A percentile compares a stretch with the other conserved stretches of the same genome.
phyloP scores from a whole-genome alignment of 1,140 invertebrate species.

The Drosophila albomicans region DNA sequence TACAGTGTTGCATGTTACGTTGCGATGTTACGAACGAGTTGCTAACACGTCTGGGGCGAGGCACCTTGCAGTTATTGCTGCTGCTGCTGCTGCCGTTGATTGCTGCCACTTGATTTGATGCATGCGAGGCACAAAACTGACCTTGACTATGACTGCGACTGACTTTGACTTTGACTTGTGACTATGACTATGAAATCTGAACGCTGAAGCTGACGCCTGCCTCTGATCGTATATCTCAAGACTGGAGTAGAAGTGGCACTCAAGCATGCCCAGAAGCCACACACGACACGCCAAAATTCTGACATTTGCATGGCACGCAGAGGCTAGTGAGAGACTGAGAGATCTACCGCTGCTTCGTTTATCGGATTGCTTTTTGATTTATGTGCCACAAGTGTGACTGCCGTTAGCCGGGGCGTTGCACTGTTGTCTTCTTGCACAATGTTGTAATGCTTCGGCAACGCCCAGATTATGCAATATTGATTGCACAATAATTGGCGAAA shows the following conservation, averaged over 20 bases:
- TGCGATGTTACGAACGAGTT: conserved; percentile 54
- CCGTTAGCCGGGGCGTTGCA: conserved; percentile 73
- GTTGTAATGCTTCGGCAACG: conserved; percentile 41
- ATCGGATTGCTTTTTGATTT: conserved; percentile 67
- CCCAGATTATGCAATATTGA: conserved; percentile 81
- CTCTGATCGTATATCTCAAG: conserved; percentile 33
- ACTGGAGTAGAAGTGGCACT: conserved; percentile 53
- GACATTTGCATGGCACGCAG: conserved; percentile 81
- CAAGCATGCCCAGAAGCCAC: conserved; percentile 77
- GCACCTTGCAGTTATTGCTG: conserved; percentile 69
- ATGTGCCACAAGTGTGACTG: conserved; percentile 80
- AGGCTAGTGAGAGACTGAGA: not conserved
- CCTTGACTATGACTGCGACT: conserved; percentile 67
- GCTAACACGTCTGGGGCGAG: conserved; percentile 76
- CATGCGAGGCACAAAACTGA: conserved; percentile 72
- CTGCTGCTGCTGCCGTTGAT: conserved; percentile 41
- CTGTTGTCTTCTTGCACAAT: conserved; percentile 20
- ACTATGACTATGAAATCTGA: conserved; percentile 27
- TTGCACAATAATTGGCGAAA: conserved; percentile 82
- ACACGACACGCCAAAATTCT: conserved; percentile 77
- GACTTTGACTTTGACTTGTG: conserved; percentile 61
- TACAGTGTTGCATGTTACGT: conserved; percentile 58
- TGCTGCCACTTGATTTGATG: conserved; percentile 74
- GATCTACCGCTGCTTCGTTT: conserved; percentile 24
- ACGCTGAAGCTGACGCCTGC: not conserved